Conservation (phyloP, 2,797 vertebrate genomes). For the Cichlasoma orientale region DNA sequence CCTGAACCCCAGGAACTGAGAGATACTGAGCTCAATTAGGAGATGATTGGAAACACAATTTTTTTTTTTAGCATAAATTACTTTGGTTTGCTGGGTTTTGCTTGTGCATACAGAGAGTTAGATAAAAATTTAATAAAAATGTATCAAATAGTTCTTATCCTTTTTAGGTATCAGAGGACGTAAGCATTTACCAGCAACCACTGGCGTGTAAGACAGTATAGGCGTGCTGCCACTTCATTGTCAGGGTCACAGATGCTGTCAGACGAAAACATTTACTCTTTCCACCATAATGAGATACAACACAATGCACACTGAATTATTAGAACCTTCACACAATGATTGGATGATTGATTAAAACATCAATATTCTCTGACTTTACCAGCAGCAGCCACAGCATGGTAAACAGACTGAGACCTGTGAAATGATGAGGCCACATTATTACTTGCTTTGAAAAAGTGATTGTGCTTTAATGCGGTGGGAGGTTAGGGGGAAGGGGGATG, state of each 20-base stretch:
- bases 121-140: not conserved
- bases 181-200: not conserved
- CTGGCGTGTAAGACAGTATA: not conserved
- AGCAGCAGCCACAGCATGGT: slow-evolving; percentile 26
- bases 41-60: not conserved
- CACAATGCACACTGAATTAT: not conserved
- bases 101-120: not conserved
- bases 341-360: slow-evolving; percentile 24
- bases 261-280: not conserved
- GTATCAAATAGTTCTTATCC: not conserved
- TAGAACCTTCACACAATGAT: slow-evolving; percentile 6
- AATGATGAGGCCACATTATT: slow-evolving; percentile 51
- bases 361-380: not conserved
- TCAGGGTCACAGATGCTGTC: not conserved
- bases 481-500: slow-evolving; percentile 38
- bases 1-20: not conserved
- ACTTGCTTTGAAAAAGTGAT: slow-evolving; percentile 52
- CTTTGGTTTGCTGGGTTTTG: not conserved
- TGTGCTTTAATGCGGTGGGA: slow-evolving; percentile 53
- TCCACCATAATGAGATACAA: slow-evolving; percentile 3
- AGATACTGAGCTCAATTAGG: not conserved
- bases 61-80: not conserved
- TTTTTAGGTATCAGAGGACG: not conserved
- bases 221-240: not conserved
- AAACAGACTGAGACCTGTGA: slow-evolving; percentile 34